Percentiles rank a stretch among this genome's conserved stretches.
phyloP scores from a whole-genome alignment of 2,113 vertebrate genomes.

The Aphelocoma coerulescens region DNA sequence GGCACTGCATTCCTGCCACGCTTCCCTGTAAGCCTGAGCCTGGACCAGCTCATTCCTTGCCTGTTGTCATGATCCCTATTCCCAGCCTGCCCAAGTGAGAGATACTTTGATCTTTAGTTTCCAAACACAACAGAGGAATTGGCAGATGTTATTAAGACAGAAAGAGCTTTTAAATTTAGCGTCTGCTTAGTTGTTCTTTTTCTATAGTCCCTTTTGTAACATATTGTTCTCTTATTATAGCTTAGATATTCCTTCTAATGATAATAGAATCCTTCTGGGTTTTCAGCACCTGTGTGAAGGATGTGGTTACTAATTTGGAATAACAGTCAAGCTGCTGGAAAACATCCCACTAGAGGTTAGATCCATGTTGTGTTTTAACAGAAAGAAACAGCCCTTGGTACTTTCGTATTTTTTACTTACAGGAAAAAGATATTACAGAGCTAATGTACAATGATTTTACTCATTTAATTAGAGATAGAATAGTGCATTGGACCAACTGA shows the following conservation, averaged over 20 bases:
- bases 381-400: neutral
- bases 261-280: neutral
- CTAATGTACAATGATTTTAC: neutral
- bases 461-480: neutral
- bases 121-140: neutral
- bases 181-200: neutral
- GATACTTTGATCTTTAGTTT: neutral
- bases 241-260: neutral
- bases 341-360: neutral
- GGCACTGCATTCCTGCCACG: rapidly evolving
- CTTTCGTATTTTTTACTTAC: neutral
- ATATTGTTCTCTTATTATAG: neutral
- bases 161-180: neutral
- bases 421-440: neutral
- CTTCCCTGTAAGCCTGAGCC: neutral
- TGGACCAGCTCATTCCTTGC: neutral
- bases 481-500: neutral
- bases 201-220: neutral
- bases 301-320: neutral
- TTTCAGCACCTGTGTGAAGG: neutral
- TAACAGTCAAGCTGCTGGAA: constrained; percentile 3
- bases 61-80: neutral
- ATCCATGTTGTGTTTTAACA: neutral
- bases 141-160: neutral
- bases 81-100: neutral